These are phyloP conservation scores for Timandra comae DNA, from an alignment of 2,888 invertebrate species.

Conservation along the genomic window DNA sequence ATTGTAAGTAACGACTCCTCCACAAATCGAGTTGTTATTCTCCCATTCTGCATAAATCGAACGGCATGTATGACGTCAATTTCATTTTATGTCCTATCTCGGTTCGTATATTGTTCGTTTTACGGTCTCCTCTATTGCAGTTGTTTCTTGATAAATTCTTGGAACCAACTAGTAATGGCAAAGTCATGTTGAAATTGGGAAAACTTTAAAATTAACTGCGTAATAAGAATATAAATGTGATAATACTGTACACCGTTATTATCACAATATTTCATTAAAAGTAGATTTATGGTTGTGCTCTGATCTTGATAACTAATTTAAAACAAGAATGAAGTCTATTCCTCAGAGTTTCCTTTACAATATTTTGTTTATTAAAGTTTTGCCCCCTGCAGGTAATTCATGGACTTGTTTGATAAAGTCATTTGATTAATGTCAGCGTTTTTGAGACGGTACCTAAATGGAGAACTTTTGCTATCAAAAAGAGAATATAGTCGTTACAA, in stretches of 20 bases:
- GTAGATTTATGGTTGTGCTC: slow-evolving; percentile 12
- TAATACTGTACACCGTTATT: slow-evolving; percentile 1
- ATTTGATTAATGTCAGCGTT: slow-evolving; percentile 33
- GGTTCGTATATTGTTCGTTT: slow-evolving; percentile 20
- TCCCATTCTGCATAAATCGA: slow-evolving; percentile 36
- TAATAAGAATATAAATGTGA: slow-evolving; percentile 2
- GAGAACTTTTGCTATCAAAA: slow-evolving; percentile 21
- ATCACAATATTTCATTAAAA: slow-evolving; percentile 7
- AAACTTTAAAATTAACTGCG: slow-evolving; percentile 2
- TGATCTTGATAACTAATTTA: slow-evolving; percentile 23
- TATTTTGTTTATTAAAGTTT: slow-evolving; percentile 35
- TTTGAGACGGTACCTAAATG: slow-evolving; percentile 15
- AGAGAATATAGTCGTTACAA: slow-evolving; percentile 15
- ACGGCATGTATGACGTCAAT: slow-evolving; percentile 30
- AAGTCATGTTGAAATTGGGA: slow-evolving; percentile 3
- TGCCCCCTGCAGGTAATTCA: slow-evolving; percentile 30
- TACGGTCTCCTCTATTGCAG: slow-evolving; percentile 15
- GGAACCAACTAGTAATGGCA: slow-evolving; percentile 6
- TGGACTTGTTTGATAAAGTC: slow-evolving; percentile 27
- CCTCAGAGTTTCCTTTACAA: slow-evolving; percentile 23
- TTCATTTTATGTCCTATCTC: slow-evolving; percentile 26
- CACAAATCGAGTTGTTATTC: slow-evolving; percentile 41
- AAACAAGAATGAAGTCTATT: slow-evolving; percentile 30
- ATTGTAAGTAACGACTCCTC: slow-evolving; percentile 28
- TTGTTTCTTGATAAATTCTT: slow-evolving; percentile 13